Base-by-base conservation (phyloP, 2,888 invertebrate genomes). In the Chaetogeoica ovagalla region DNA sequence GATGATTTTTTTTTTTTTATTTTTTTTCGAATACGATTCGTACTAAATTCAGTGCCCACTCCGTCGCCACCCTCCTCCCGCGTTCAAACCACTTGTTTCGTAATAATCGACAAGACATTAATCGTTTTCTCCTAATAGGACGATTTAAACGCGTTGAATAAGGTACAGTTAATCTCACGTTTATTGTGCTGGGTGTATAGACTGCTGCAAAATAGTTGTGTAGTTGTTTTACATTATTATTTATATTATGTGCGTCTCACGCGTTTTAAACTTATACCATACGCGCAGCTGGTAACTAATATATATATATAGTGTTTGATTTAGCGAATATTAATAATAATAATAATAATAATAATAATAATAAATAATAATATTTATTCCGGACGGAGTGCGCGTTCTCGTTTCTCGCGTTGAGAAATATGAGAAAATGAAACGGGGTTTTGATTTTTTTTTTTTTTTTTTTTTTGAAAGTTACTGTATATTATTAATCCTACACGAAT, bases 121-220 rank as follows among this genome's bases (percentile, higher is more conserved):
- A 69, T 62, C 39, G 1, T 65, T 66, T 76, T 81, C 11, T 81
- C 11, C 63, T 81, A 81, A 66, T 76, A 76, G 82, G 82, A 82
- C 63, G 82, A 82, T 62, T 75, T 82, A 81, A 82, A 81, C 59
- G 69, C 82, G 57, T 57, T 82, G 76, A 81, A 82, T 39, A 82
- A 82, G 82, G 82, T 82, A 81, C 59, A 30, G 60, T 71, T 39
- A 68, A 76, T 11, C 48, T 9, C 15, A 70, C 3, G 39, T 71
- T 68, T 43, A 39, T 63, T 43, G 70, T 43, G 52, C 37, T 62
- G 77, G 77, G 37, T 77, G 57, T 30, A 82, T 59, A 57, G 19
- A 63, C 19, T 63, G 17, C 8, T 70, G 2, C 30, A 4, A 30
- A n/a, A 30, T 30, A 30, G 30, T 30, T 30, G 30, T 30, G 30